Evolutionary conservation across 2,888 invertebrate genomes (phyloP).

Genomic region (Scaptomyza reducta): DNA sequence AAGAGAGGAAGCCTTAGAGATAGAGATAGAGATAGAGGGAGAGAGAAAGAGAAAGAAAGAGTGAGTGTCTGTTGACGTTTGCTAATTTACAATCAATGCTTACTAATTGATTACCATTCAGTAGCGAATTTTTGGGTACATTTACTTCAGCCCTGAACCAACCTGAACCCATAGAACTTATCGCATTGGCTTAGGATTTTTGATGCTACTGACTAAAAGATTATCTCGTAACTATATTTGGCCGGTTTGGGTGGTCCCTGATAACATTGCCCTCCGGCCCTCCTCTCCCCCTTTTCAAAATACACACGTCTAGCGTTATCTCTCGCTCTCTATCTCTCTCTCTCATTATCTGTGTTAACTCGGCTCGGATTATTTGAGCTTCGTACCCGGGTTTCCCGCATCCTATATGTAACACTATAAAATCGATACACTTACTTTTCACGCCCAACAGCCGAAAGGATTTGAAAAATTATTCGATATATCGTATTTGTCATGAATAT

Average conservation of each 20-base stretch:
- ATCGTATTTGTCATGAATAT: not conserved
- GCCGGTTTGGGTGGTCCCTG: conserved; percentile 29
- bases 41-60: not conserved
- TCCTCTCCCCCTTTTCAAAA: not conserved
- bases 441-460: too few relatives aligned
- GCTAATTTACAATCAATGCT: conserved; percentile 65
- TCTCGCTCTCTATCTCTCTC: not conserved
- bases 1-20: not conserved
- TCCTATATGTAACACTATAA: not conserved
- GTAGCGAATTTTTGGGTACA: not conserved
- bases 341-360: conserved; percentile 1
- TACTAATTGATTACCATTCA: conserved; percentile 65
- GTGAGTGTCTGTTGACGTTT: conserved; percentile 43
- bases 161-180: conserved; percentile 1
- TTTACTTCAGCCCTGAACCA: not conserved
- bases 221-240: conserved; percentile 25
- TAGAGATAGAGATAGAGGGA: not conserved
- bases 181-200: not conserved
- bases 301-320: conserved; percentile 6
- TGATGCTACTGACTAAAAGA: conserved; percentile 3
- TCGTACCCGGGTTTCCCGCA: conserved; percentile 46
- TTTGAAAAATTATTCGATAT: not conserved
- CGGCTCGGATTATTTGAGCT: conserved; percentile 11
- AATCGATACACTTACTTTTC: not conserved
- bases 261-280: not conserved